Evolutionary conservation across 2,797 vertebrate genomes (phyloP).

Genomic region (Cryptoblepharus egeriae): DNA sequence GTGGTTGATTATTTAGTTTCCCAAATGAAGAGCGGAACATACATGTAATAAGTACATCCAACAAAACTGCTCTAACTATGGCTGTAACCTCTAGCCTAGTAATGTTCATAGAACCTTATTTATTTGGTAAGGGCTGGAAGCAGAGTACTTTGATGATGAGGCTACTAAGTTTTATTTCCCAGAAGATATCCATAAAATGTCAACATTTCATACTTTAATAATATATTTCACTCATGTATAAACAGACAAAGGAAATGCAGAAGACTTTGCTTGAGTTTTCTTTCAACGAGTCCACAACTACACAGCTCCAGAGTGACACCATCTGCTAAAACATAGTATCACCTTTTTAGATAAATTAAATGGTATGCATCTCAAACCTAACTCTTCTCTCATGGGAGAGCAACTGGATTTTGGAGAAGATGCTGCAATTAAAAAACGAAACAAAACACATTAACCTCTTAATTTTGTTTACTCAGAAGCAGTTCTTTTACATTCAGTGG

Average conservation of each 20-base stretch:
- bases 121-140: not conserved
- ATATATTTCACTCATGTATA: slow-evolving; percentile 5
- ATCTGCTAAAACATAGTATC: slow-evolving; percentile 39
- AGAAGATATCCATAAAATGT: not conserved
- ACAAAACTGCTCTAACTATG: not conserved
- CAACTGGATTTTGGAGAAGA: not conserved
- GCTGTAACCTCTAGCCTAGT: not conserved
- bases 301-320: slow-evolving; percentile 58
- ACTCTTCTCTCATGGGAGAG: not conserved
- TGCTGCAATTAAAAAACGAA: not conserved
- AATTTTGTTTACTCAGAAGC: not conserved
- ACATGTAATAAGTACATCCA: not conserved
- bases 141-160: slow-evolving; percentile 3
- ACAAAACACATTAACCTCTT: not conserved
- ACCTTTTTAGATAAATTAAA: not conserved
- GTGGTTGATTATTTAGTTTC: not conserved
- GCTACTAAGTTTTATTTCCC: slow-evolving; percentile 11
- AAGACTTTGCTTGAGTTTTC: not conserved
- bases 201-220: slow-evolving; percentile 19
- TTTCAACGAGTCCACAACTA: not conserved
- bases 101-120: not conserved
- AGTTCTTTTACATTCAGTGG: not conserved
- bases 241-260: not conserved
- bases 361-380: not conserved
- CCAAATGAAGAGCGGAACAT: not conserved